Conservation (phyloP, 2,888 invertebrate species). For the Phytoseiulus persimilis region DNA sequence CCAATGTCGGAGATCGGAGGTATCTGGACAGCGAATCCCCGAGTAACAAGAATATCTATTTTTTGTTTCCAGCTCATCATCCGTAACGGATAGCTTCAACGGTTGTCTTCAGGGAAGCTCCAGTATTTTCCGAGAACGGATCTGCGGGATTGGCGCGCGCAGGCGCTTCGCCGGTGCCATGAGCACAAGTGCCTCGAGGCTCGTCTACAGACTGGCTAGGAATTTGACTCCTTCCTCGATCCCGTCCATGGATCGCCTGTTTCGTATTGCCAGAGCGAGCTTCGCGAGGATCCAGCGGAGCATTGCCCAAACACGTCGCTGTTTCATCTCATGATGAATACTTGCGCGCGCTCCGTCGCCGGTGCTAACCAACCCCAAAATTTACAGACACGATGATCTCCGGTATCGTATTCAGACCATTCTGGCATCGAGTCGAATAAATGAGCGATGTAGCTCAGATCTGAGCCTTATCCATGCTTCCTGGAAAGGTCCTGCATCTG, state of each 20-base stretch:
- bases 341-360: too few species aligned
- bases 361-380: too few species aligned
- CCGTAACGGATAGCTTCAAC: neutral
- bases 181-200: neutral
- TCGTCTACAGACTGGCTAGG: neutral
- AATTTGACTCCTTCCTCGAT: neutral
- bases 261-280: neutral
- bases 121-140: neutral
- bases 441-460: too few species aligned
- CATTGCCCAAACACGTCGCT: neutral
- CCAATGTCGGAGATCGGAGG: too few species aligned
- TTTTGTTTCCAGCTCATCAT: neutral
- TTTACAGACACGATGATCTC: too few species aligned
- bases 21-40: too few species aligned
- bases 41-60: too few species aligned
- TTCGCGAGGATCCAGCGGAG: neutral
- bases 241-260: neutral
- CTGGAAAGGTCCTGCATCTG: too few species aligned
- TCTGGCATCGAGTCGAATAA: too few species aligned
- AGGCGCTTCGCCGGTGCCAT: neutral
- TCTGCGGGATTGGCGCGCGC: neutral
- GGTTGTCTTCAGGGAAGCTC: neutral
- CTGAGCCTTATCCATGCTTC: too few species aligned
- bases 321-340: neutral
- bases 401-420: too few species aligned